phyloP scores from a whole-genome alignment of 2,797 vertebrate genomes.

The Emydoidea blandingii region DNA sequence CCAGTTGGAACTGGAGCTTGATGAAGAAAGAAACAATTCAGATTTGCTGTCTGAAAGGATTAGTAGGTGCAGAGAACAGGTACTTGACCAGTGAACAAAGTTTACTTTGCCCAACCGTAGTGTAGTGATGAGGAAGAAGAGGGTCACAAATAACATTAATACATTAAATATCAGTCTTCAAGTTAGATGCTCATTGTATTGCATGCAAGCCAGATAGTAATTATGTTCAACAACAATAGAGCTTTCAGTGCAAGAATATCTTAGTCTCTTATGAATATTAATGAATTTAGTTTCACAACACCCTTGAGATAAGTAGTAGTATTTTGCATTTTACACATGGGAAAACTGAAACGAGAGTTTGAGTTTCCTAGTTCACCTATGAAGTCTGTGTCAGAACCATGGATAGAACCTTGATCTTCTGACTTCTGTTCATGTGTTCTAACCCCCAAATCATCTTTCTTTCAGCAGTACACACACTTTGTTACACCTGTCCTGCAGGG shows the following conservation, averaged over 20 bases:
- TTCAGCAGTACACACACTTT: background rate
- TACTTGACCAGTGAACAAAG: conserved; percentile 65
- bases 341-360: background rate
- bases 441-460: background rate
- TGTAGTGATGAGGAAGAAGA: background rate
- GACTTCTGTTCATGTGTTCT: background rate
- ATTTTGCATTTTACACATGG: background rate
- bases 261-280: background rate
- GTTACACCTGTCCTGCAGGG: background rate
- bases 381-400: background rate
- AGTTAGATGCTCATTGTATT: background rate
- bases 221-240: background rate
- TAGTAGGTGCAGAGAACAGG: conserved; percentile 93
- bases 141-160: background rate
- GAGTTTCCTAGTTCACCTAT: too few relatives aligned
- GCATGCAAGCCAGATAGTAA: background rate
- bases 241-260: background rate
- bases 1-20: conserved; percentile 92
- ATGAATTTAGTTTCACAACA: background rate
- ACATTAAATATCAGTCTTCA: background rate
- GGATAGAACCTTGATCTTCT: background rate
- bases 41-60: conserved; percentile 94
- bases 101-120: background rate
- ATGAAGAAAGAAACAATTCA: conserved; percentile 93
- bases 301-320: background rate